Base-by-base conservation (phyloP, 2,797 vertebrate species). In the Poeciliopsis turneri region DNA sequence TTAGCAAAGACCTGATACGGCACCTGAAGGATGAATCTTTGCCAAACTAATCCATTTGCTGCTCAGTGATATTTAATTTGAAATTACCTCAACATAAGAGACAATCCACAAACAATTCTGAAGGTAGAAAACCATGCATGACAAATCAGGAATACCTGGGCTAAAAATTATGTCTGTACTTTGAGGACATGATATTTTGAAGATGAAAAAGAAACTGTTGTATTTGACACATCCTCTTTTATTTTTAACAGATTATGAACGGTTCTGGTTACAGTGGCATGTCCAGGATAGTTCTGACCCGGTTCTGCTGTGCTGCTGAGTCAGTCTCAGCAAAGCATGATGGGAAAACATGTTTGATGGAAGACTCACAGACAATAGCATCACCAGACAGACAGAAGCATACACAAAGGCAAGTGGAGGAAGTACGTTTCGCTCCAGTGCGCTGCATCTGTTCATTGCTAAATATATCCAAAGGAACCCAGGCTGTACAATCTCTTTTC, bases 381-480 rank as follows among this genome's bases (percentile, higher is more conserved):
- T 39, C 43, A 79, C 73, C 71, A 77, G 71, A 82, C 82, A 80
- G 79, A 84, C 64, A 78, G 13, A 39, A 1, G 5, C 79, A 79
- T 78, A 82, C 75, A 84, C 46, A 25, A 53, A 88, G 78, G 78
- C 80, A 15, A 87, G 88, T 89, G 92, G 88, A 94, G 89, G 90
- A 91, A 46, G 91, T 80, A 66, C 91, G 90, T 91, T 90, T 85
- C 74, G 83, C 93, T 94, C 89, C 90, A 94, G 89, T 87, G 86
- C 89, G 25, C 92, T 87, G 87, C 92, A 95, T 95, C 93, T 95
- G 93, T 91, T 94, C 90, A 87, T 30, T 77, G 85, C 92, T 94
- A 95, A 93, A 95, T 95, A 94, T 94, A 94, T 92, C 92, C 82
- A 84, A 83, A 90, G 81, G 80, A 92, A 88, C 90, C 78, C 81